Conservation (phyloP, 2,113 vertebrate species). For the Corythornis madagascariensis region DNA sequence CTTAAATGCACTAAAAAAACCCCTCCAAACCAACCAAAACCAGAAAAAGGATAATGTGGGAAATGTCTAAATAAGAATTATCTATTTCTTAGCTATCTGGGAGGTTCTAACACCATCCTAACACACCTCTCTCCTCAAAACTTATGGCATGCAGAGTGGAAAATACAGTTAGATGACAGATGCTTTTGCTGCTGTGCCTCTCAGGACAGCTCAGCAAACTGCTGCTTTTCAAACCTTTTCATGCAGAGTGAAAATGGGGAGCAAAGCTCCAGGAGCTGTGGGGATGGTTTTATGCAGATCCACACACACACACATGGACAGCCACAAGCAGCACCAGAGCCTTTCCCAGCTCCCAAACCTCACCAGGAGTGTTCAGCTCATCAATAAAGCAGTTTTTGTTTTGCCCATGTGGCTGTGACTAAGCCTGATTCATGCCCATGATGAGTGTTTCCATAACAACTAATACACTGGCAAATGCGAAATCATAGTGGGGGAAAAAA, state of each 20-base stretch:
- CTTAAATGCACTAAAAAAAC: neutral
- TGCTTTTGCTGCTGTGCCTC: neutral
- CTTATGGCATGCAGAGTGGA: neutral
- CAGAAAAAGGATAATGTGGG: neutral
- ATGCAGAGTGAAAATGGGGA: neutral
- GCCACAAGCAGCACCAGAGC: neutral
- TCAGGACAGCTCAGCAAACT: neutral
- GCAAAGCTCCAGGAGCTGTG: neutral
- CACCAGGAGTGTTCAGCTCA: neutral
- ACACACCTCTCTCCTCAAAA: neutral
- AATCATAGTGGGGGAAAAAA: neutral
- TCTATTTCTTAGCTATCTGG: neutral
- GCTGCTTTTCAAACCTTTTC: neutral
- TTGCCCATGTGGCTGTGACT: conserved; percentile 6
- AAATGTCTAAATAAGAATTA: neutral
- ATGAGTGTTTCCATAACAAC: conserved; percentile 20
- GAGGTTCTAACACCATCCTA: neutral
- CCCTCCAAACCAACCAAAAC: neutral
- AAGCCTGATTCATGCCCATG: neutral
- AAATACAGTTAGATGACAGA: neutral
- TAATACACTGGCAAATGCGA: neutral
- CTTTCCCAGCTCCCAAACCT: neutral
- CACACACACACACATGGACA: neutral
- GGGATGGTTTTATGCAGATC: neutral
- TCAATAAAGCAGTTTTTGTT: neutral